These are phyloP conservation scores for Origma solitaria DNA, from an alignment of 2,113 vertebrate genomes.

Conservation along the genomic window DNA sequence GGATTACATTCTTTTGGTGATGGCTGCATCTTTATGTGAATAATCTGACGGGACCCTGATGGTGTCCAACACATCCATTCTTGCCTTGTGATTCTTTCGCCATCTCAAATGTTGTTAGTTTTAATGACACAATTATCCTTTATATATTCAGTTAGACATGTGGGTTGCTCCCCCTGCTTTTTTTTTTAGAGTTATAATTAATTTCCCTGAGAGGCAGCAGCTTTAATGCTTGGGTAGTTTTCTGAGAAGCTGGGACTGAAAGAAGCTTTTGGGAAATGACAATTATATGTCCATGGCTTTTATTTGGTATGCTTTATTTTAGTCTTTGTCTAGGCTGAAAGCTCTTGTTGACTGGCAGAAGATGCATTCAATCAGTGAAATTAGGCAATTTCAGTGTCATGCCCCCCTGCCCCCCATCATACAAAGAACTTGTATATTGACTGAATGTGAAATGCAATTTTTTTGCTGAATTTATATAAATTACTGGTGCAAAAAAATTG, in stretches of 20 bases:
- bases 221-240: conserved; percentile 50
- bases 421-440: background rate
- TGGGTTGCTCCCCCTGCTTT: background rate
- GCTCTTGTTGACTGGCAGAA: conserved; percentile 7
- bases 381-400: background rate
- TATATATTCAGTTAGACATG: conserved; percentile 9
- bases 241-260: conserved; percentile 34
- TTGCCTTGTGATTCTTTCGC: conserved; percentile 8
- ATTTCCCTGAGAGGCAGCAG: conserved; percentile 15
- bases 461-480: background rate
- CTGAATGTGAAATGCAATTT: background rate
- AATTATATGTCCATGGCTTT: conserved; percentile 26
- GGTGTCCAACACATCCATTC: conserved; percentile 2
- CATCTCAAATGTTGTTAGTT: conserved; percentile 18
- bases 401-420: background rate
- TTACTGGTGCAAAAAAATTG: background rate
- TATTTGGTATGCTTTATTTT: conserved; percentile 44
- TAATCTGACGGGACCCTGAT: conserved; percentile 29
- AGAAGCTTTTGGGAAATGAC: conserved; percentile 41
- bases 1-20: conserved; percentile 7
- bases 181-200: background rate
- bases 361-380: conserved; percentile 10
- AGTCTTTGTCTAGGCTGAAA: conserved; percentile 24
- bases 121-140: conserved; percentile 42
- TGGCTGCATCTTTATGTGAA: background rate